Conservation (phyloP, 2,113 vertebrate species). For the Zosterops hypoxanthus region DNA sequence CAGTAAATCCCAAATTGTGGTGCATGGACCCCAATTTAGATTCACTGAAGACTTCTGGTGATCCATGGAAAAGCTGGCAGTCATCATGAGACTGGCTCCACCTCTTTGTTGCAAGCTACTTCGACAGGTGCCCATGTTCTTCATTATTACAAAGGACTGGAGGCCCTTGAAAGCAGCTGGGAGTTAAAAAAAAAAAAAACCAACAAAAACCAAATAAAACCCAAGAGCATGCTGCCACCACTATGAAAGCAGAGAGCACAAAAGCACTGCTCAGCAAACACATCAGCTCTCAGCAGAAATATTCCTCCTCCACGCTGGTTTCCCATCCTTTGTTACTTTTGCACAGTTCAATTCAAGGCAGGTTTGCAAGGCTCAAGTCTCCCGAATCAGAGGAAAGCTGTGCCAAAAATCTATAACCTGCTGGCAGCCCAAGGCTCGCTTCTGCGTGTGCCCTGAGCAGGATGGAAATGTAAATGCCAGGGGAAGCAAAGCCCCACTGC, state of each 20-base stretch:
- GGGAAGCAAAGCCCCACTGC: background rate
- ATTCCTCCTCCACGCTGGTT: background rate
- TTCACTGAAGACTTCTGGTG: constrained; percentile 4
- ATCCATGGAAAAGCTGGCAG: constrained; percentile 37
- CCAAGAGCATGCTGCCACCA: background rate
- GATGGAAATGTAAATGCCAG: fast-evolving
- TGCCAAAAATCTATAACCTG: background rate
- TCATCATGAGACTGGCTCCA: background rate
- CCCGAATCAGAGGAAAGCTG: background rate
- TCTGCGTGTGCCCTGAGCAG: background rate
- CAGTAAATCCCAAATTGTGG: constrained; percentile 16
- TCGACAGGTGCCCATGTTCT: constrained; percentile 21
- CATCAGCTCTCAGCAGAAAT: background rate
- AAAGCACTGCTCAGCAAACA: background rate
- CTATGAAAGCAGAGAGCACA: background rate
- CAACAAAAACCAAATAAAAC: background rate
- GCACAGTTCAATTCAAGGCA: background rate
- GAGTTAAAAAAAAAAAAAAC: background rate
- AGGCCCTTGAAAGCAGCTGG: constrained; percentile 38
- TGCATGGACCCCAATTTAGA: background rate
- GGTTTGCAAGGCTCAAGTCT: background rate
- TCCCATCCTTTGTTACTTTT: background rate
- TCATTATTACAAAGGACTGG: background rate
- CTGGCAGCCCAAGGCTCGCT: fast-evolving
- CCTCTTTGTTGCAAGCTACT: constrained; percentile 33